These are phyloP conservation scores for Lasioglossum albipes DNA, from an alignment of 1,140 invertebrate species.

Conservation along the genomic window DNA sequence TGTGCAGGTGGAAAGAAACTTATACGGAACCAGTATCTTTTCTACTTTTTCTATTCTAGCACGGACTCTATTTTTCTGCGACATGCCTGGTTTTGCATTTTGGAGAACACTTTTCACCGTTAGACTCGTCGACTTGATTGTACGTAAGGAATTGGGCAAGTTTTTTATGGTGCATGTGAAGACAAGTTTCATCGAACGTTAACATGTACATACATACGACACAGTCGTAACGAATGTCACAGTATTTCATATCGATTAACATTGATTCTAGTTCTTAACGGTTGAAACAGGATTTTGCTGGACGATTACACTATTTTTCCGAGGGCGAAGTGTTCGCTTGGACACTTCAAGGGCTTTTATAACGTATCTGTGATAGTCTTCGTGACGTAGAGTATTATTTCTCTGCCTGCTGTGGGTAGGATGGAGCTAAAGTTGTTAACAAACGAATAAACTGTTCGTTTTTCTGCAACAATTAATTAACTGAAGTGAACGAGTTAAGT, in stretches of 20 bases:
- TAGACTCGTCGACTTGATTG: neutral
- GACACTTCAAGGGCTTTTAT: constrained; percentile 25
- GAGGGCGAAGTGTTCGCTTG: neutral
- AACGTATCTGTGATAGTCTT: constrained; percentile 68
- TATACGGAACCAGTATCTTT: neutral
- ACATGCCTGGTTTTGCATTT: neutral
- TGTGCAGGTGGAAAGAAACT: neutral
- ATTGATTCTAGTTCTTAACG: neutral
- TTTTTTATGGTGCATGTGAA: neutral
- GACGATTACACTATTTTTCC: neutral
- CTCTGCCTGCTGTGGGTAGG: neutral
- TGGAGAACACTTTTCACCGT: neutral
- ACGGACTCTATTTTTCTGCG: neutral
- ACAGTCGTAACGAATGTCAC: neutral
- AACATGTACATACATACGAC: no score
- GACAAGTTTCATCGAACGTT: neutral
- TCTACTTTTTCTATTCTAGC: neutral
- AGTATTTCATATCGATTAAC: neutral
- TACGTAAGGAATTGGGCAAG: neutral
- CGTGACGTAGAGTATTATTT: constrained; percentile 51
- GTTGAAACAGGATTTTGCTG: neutral
- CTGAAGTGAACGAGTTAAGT: neutral
- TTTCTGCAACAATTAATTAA: neutral
- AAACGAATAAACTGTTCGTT: neutral
- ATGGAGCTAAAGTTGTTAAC: neutral